Conservation (phyloP, 1,140 invertebrate genomes). For the Thaumetopoea pityocampa region DNA sequence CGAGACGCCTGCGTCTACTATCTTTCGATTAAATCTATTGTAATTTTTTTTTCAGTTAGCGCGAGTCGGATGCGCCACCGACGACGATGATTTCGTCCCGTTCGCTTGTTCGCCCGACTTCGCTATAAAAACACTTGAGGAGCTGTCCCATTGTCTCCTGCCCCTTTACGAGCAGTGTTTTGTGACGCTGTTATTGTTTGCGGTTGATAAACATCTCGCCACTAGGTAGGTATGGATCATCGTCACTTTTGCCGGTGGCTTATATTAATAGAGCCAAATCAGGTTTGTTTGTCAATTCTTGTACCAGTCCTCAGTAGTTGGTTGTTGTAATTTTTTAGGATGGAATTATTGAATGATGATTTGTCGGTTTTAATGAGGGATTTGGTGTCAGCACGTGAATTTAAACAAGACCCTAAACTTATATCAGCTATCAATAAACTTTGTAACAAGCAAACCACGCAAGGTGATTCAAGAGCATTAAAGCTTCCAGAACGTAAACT, state of each 20-base stretch:
- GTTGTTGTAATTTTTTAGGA: conserved; percentile 41
- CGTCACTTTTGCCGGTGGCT: conserved; percentile 60
- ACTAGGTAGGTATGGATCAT: conserved; percentile 70
- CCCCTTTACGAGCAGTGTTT: conserved; percentile 71
- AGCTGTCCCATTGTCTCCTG: conserved; percentile 67
- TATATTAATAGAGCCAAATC: conserved; percentile 57
- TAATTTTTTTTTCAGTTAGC: conserved; percentile 65
- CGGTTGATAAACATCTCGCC: conserved; percentile 73
- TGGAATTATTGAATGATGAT: conserved; percentile 57
- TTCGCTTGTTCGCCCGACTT: conserved; percentile 62
- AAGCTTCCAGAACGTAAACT: conserved; percentile 50
- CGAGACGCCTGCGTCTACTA: conserved; percentile 68
- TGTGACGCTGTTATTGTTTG: conserved; percentile 74
- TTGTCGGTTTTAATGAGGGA: conserved; percentile 39
- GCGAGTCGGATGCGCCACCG: conserved; percentile 71
- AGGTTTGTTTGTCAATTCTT: conserved; percentile 60
- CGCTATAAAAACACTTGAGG: conserved; percentile 65
- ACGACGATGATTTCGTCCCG: conserved; percentile 70
- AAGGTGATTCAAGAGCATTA: conserved; percentile 5
- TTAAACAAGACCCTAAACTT: conserved; percentile 52
- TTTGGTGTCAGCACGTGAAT: conserved; percentile 25
- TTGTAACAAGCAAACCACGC: conserved; percentile 9
- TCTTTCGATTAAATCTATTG: conserved; percentile 75
- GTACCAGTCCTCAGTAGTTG: conserved; percentile 37
- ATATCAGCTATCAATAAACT: conserved; percentile 54